Base-by-base conservation (phyloP, 2,797 vertebrate genomes). In the Crocidura indochinensis region DNA sequence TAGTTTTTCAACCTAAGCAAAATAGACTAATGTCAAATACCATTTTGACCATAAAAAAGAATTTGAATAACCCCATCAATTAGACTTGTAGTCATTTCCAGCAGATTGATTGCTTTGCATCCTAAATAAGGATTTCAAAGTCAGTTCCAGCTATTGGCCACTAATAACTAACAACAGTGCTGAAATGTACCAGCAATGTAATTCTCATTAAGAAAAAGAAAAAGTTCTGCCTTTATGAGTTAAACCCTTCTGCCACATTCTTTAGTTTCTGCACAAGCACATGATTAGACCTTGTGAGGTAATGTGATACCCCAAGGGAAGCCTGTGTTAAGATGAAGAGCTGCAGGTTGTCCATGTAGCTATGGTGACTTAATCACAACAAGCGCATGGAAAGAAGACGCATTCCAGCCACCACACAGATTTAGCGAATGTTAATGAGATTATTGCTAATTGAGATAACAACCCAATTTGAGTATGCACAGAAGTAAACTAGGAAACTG, bases 101-200 rank as follows among this genome's bases (percentile, higher is more conserved):
- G 2, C 60, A 6, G 29, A 47, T 60, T 84, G 82, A 73, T 72
- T 88, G 73, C 17, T 83, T 24, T 87, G 31, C 4, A 56, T 6
- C n/a, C 38, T 72, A 88, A 15, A 10, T 20, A 76, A 90, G 47
- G 49, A 82, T 86, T 92, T 88, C n/a, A 62, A 90, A 85, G 83
- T 26, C 75, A 82, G 75, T 46, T 47, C 75, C 62, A 49, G 76
- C 62, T 79, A 6, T 75, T 91, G 56, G 10, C 11, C 71, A 92
- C 62, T 56, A 69, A 31, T 17, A 31, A 44, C 14, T 90, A 81
- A 73, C 77, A 65, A 67, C 81, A 72, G 1, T 80, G 83, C 89
- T 80, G 69, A 67, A 31, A 79, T n/a, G 17, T 9, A 31, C 49
- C 11, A 65, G 24, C 53, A 71, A 65, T 68, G 68, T 76, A 62